phyloP scores from a whole-genome alignment of 2,797 vertebrate genomes.

The Sebastes cheni region DNA sequence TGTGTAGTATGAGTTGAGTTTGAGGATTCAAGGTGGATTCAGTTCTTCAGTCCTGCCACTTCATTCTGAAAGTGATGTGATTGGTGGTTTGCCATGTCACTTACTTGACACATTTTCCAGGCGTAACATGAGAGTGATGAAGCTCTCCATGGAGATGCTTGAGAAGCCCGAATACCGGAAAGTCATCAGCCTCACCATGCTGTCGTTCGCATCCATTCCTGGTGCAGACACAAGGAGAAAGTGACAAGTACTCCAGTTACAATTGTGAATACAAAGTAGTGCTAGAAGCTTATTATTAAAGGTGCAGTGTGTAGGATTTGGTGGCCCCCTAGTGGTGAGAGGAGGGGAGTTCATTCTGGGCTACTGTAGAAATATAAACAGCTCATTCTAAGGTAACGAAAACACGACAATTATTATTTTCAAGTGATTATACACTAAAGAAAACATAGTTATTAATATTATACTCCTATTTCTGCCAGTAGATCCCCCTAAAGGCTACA shows the following conservation, averaged over 20 bases:
- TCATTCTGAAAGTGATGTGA: not conserved
- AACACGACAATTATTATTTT: too few relatives aligned
- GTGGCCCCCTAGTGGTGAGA: too few relatives aligned
- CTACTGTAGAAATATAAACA: too few relatives aligned
- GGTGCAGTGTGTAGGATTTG: too few relatives aligned
- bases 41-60: not conserved
- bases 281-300: not conserved
- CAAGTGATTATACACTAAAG: too few relatives aligned
- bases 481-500: too few relatives aligned
- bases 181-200: not conserved
- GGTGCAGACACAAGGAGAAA: not conserved
- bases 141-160: conserved; percentile 24
- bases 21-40: not conserved
- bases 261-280: too few relatives aligned
- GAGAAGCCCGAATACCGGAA: conserved; percentile 10
- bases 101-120: conserved; percentile 44
- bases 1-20: not conserved
- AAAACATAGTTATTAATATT: too few relatives aligned
- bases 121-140: conserved; percentile 54
- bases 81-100: not conserved
- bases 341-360: too few relatives aligned
- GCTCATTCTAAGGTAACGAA: too few relatives aligned
- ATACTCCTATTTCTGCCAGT: too few relatives aligned
- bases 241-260: not conserved
- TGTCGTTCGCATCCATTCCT: not conserved